phyloP scores from a whole-genome alignment of 2,888 invertebrate species.

The Formica aserva region DNA sequence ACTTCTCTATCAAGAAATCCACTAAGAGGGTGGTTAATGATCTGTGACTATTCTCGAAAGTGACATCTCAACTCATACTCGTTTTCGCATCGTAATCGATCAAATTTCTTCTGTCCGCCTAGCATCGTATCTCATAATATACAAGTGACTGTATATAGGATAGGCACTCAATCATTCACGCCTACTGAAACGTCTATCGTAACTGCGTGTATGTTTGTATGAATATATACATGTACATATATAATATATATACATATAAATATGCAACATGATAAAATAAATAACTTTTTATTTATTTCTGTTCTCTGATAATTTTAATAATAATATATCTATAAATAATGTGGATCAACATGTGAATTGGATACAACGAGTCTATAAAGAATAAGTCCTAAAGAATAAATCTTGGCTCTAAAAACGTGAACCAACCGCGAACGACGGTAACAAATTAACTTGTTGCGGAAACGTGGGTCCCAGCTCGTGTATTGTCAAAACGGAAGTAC shows the following conservation, averaged over 20 bases:
- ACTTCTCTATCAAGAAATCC: slow-evolving; percentile 51
- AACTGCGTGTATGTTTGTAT: slow-evolving; percentile 7
- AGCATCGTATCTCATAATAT: slow-evolving; percentile 22
- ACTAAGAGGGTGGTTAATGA: slow-evolving; percentile 73
- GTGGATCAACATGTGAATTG: not conserved
- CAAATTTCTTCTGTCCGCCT: slow-evolving; percentile 55
- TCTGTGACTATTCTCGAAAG: slow-evolving; percentile 67
- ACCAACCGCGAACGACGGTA: slow-evolving; percentile 20
- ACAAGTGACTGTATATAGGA: slow-evolving; percentile 10
- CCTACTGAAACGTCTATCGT: slow-evolving; percentile 60
- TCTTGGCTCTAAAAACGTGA: not conserved
- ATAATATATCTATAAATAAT: slow-evolving; percentile 53
- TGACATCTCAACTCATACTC: slow-evolving; percentile 57
- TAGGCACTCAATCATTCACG: slow-evolving; percentile 46
- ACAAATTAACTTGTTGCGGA: slow-evolving; percentile 62
- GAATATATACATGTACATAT: slow-evolving; percentile 48
- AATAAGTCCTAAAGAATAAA: not conserved
- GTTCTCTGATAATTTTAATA: slow-evolving; percentile 13
- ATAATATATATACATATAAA: slow-evolving; percentile 8
- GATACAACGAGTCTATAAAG: not conserved
- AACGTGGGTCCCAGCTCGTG: slow-evolving; percentile 59
- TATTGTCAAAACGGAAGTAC: slow-evolving; percentile 67
- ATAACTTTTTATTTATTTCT: slow-evolving; percentile 42
- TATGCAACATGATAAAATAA: slow-evolving; percentile 39
- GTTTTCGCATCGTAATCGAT: slow-evolving; percentile 61